Percentiles rank a stretch among this genome's conserved stretches.
Evolutionary conservation across 2,888 invertebrate genomes (phyloP).

Genomic region (Monopis laevigella): DNA sequence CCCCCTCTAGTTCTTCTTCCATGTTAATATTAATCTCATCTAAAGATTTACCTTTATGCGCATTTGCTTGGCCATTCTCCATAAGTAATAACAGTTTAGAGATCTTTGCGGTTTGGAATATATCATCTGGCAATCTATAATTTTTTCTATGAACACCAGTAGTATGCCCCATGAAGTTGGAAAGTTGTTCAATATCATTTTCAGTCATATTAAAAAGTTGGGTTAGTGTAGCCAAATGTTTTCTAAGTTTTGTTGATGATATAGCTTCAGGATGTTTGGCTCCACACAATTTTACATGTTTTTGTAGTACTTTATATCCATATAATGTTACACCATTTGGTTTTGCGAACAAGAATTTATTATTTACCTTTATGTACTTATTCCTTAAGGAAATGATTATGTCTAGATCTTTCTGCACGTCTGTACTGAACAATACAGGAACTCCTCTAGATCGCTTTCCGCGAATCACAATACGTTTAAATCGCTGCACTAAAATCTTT

Average conservation of each 20-base stretch:
- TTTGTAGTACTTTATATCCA: not conserved
- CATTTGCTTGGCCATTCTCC: not conserved
- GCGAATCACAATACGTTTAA: no score
- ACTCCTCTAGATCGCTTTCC: not conserved
- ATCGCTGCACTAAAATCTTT: no score
- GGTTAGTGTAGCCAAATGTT: not conserved
- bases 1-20: no score
- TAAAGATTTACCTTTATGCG: not conserved
- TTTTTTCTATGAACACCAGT: not conserved
- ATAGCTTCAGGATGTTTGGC: not conserved
- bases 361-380: no score
- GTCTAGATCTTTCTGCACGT: not conserved
- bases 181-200: not conserved
- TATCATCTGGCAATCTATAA: slow-evolving; percentile 1
- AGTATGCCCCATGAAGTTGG: not conserved
- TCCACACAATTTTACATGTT: not conserved
- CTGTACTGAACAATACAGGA: not conserved
- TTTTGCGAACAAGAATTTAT: not conserved
- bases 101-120: not conserved
- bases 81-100: not conserved
- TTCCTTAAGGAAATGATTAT: not conserved
- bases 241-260: not conserved
- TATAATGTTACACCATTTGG: not conserved
- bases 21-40: slow-evolving; percentile 5
- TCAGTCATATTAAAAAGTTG: slow-evolving; percentile 1